Conservation (phyloP, 2,113 vertebrate species). For the Suricata suricatta region DNA sequence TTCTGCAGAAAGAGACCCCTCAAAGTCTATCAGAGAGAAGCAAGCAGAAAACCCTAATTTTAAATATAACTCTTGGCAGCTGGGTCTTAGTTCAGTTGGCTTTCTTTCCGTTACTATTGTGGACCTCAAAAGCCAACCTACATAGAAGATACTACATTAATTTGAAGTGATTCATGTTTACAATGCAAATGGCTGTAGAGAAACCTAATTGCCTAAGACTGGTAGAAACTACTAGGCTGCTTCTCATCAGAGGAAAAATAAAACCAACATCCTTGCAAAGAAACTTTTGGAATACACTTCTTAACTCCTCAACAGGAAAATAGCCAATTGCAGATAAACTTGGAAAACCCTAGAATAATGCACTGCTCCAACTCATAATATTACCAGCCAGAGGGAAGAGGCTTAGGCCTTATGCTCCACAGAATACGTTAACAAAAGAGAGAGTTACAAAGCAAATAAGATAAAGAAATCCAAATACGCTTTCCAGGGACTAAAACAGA, state of each 20-base stretch:
- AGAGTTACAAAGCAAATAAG: background rate
- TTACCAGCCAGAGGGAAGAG: background rate
- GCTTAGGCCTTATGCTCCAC: background rate
- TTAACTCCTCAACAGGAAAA: background rate
- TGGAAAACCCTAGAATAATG: background rate
- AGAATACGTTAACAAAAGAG: background rate
- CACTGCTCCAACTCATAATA: background rate
- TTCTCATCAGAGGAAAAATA: slow-evolving; percentile 23
- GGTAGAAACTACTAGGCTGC: background rate
- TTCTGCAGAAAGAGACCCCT: background rate
- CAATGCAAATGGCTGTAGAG: slow-evolving; percentile 3
- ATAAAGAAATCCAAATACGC: slow-evolving; percentile 26
- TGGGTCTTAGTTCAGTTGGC: background rate
- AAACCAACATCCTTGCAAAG: background rate
- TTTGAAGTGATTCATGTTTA: slow-evolving; percentile 35
- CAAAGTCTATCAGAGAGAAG: background rate
- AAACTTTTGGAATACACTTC: background rate
- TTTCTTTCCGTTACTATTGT: slow-evolving; percentile 28
- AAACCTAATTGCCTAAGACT: slow-evolving; percentile 39
- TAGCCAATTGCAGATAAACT: background rate
- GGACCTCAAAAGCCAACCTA: slow-evolving; percentile 25
- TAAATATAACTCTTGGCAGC: background rate
- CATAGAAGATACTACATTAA: slow-evolving; percentile 26
- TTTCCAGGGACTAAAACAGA: slow-evolving; percentile 56
- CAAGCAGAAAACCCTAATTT: slow-evolving; percentile 42